Percentiles rank a stretch among this genome's conserved stretches.
phyloP scores from a whole-genome alignment of 2,888 invertebrate species.

The Tridacna gigas region DNA sequence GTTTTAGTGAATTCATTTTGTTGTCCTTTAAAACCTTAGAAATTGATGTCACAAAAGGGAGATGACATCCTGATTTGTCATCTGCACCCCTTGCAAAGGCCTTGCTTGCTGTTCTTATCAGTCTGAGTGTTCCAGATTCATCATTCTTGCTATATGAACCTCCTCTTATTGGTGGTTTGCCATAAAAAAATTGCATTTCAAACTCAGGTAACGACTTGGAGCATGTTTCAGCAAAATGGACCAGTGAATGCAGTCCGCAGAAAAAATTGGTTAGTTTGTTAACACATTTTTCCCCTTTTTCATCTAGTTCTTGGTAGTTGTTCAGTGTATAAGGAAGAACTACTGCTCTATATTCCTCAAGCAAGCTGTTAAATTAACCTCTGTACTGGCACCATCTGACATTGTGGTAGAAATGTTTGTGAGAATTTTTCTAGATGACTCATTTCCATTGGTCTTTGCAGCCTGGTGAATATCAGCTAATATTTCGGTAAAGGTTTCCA shows the following conservation, averaged over 20 bases:
- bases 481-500: slow-evolving; percentile 39
- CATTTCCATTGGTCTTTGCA: background rate
- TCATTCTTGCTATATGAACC: slow-evolving; percentile 13
- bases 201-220: slow-evolving; percentile 28
- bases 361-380: slow-evolving; percentile 41
- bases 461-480: background rate
- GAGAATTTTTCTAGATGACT: background rate
- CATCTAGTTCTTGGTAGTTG: slow-evolving; percentile 43
- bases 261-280: slow-evolving; percentile 47
- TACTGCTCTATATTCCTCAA: slow-evolving; percentile 39
- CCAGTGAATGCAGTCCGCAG: slow-evolving; percentile 49
- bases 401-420: slow-evolving; percentile 30
- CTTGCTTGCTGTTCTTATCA: slow-evolving; percentile 35
- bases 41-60: slow-evolving; percentile 33
- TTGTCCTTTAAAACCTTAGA: slow-evolving; percentile 24
- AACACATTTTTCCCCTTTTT: slow-evolving; percentile 19
- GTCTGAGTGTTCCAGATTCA: slow-evolving; percentile 34
- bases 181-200: slow-evolving; percentile 15
- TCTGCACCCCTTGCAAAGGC: slow-evolving; percentile 24
- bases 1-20: slow-evolving; percentile 27
- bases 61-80: slow-evolving; percentile 43
- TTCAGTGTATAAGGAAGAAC: slow-evolving; percentile 34
- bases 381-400: slow-evolving; percentile 32
- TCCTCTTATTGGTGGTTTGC: slow-evolving; percentile 6
- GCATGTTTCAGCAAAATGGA: slow-evolving; percentile 50